Base-by-base conservation (phyloP, 1,140 invertebrate species). In the Drosophila ficusphila region DNA sequence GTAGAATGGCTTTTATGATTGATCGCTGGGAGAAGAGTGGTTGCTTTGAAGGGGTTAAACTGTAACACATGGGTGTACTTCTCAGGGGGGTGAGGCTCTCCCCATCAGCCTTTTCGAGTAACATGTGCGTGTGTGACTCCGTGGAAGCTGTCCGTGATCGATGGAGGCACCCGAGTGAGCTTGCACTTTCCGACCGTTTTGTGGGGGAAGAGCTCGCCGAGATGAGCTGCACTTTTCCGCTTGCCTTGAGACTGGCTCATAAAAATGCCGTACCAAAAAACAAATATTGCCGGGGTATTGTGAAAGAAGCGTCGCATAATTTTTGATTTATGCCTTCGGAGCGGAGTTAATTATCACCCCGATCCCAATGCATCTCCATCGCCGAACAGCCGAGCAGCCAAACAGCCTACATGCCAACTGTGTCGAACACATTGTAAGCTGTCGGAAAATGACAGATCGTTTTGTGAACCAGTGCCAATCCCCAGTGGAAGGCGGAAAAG, bases 371-470 rank as follows among this genome's bases (percentile, higher is more conserved):
- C 58, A 44, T 25, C 7, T 31, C 41, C 23, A 21, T 9, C 9
- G n/a, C 29, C 11, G n/a, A n/a, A n/a, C n/a, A n/a, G n/a, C n/a
- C n/a, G n/a, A n/a, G n/a, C n/a, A n/a, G n/a, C n/a, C n/a, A n/a
- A n/a, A n/a, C n/a, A n/a, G n/a, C 8, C 31, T 27, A n/a, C 27
- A 36, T 25, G 16, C 46, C 60, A 33, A 68, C 44, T 48, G 31
- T 71, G 53, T 38, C 53, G 53, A 74, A 64, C 60, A 68, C 71
- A 67, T 47, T 88, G 81, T 88, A 65, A 85, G 53, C 62, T 86
- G 82, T 86, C 81, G 88, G 56, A 77, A 56, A 29, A 69, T 86
- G 81, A 86, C 77, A 86, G 77, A 88, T 86, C 77, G 77, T 62
- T 70, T 77, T 74, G 77, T 39, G 78, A 53, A 39, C 51, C 60